Evolutionary conservation across 2,113 vertebrate species (phyloP).

Genomic region (Poeciliopsis prolifica): DNA sequence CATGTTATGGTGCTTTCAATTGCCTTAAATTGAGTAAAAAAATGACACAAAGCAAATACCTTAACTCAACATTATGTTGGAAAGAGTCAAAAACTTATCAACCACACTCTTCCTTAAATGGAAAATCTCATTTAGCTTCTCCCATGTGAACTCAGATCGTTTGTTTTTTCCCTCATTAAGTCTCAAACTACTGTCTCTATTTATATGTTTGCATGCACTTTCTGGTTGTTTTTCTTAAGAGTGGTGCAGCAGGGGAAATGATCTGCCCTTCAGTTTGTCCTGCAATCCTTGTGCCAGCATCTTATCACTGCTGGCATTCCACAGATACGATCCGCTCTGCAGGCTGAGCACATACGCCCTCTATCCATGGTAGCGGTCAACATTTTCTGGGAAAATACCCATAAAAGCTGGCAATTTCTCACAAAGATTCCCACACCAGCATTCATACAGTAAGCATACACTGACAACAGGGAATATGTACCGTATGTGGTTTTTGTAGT

Average conservation of each 20-base stretch:
- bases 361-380: slow-evolving; percentile 8
- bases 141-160: slow-evolving; percentile 3
- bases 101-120: not conserved
- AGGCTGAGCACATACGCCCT: not conserved
- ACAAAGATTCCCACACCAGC: slow-evolving; percentile 14
- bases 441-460: not conserved
- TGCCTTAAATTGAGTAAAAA: not conserved
- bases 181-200: not conserved
- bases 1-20: no score
- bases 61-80: not conserved
- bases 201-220: not conserved
- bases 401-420: slow-evolving; percentile 24
- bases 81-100: not conserved
- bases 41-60: not conserved
- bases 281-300: slow-evolving; percentile 8
- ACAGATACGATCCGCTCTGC: slow-evolving; percentile 11
- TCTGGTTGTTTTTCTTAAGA: slow-evolving; percentile 23
- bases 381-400: slow-evolving; percentile 12
- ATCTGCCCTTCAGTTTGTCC: slow-evolving; percentile 14
- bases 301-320: slow-evolving; percentile 27
- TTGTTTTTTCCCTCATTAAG: not conserved
- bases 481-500: no score
- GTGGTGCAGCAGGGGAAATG: slow-evolving; percentile 15
- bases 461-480: not conserved
- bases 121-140: slow-evolving; percentile 16